Percentiles rank a stretch among this genome's conserved stretches.
Evolutionary conservation across 2,797 vertebrate species (phyloP).

Genomic region (Phoebastria nigripes): DNA sequence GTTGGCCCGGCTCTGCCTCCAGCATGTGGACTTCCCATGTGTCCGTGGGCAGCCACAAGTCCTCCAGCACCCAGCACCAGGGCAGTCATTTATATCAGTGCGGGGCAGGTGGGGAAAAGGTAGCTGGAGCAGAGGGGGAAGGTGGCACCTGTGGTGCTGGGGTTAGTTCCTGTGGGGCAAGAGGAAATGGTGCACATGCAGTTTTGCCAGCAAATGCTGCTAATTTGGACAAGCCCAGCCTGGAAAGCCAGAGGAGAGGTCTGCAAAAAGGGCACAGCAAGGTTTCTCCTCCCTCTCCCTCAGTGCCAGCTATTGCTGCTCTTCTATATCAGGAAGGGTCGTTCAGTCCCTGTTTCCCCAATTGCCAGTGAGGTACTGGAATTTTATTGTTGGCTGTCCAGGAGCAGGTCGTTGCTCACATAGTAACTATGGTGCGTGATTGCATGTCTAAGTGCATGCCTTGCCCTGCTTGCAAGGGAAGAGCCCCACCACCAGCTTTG

Average conservation of each 20-base stretch:
- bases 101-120: background rate
- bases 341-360: background rate
- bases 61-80: background rate
- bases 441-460: background rate
- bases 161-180: background rate
- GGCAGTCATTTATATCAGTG: background rate
- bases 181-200: background rate
- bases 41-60: fast-evolving
- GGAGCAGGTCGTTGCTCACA: background rate
- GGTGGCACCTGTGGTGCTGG: background rate
- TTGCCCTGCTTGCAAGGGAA: background rate
- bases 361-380: fast-evolving
- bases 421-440: fast-evolving
- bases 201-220: background rate
- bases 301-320: background rate
- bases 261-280: background rate
- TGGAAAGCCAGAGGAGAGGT: background rate
- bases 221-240: background rate
- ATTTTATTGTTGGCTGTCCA: background rate
- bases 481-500: background rate
- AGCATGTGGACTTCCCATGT: background rate
- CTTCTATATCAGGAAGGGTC: background rate
- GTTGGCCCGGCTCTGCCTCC: background rate
- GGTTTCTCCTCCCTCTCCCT: background rate
- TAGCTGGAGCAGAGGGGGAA: background rate